Evolutionary conservation across 2,797 vertebrate genomes (phyloP).

Genomic region (Nasua narica): DNA sequence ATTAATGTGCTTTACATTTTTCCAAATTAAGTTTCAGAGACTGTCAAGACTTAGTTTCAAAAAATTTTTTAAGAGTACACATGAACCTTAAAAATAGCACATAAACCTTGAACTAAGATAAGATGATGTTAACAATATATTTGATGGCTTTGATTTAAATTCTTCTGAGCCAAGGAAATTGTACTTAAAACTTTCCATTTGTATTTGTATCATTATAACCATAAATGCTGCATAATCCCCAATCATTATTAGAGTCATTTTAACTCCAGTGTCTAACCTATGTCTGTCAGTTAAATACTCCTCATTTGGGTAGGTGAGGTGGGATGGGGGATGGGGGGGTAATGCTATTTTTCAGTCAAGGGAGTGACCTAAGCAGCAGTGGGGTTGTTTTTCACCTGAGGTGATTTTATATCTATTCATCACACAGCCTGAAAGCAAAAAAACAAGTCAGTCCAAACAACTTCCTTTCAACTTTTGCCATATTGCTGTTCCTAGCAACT

Average conservation of each 20-base stretch:
- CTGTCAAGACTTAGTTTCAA: constrained; percentile 42
- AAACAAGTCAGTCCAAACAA: background rate
- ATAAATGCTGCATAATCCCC: background rate
- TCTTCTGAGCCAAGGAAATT: background rate
- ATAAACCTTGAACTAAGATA: background rate
- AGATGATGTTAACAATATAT: constrained; percentile 20
- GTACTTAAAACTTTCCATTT: background rate
- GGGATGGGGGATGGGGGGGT: too few relatives aligned
- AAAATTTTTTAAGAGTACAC: background rate
- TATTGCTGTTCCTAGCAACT: background rate
- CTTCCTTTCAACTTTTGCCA: constrained; percentile 42
- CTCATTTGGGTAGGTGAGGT: background rate
- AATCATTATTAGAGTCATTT: background rate
- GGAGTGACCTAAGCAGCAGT: background rate
- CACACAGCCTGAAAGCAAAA: constrained; percentile 13
- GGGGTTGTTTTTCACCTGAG: background rate
- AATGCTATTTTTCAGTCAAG: background rate
- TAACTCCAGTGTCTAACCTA: background rate
- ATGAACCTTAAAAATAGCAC: constrained; percentile 28
- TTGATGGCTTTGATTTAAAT: background rate
- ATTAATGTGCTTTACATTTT: constrained; percentile 72
- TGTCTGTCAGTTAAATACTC: background rate
- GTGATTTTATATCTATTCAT: constrained; percentile 24
- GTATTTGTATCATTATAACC: background rate
- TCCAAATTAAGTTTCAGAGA: constrained; percentile 60